Percentiles rank a stretch among this genome's conserved stretches.
Evolutionary conservation across 1,140 invertebrate species (phyloP).

Genomic region (Aphaenogaster rudis): DNA sequence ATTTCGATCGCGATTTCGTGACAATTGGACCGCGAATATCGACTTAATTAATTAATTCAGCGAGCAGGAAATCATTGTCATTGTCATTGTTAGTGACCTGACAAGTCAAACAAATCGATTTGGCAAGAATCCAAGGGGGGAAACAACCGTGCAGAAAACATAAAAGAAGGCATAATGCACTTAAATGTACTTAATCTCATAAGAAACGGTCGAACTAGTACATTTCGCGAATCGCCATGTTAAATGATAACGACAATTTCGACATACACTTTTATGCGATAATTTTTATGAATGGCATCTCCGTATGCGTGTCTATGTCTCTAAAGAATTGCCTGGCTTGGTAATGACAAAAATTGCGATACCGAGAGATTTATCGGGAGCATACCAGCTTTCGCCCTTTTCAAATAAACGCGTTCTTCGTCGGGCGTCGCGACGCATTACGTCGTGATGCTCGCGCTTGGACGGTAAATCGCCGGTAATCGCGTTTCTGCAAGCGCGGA

Average conservation of each 20-base stretch:
- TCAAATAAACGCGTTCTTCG: conserved; percentile 43
- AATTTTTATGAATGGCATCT: neutral
- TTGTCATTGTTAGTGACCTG: neutral
- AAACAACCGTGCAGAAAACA: neutral
- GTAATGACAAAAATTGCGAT: conserved; percentile 11
- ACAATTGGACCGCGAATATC: conserved; percentile 3
- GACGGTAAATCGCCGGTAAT: conserved; percentile 58
- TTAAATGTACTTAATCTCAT: neutral
- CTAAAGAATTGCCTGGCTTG: neutral
- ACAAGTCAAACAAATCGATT: neutral
- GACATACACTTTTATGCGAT: neutral
- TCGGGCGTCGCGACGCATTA: conserved; percentile 15
- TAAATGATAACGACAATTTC: neutral
- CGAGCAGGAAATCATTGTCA: neutral
- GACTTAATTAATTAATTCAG: conserved; percentile 16
- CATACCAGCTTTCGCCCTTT: neutral
- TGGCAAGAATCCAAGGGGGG: neutral
- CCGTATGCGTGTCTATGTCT: neutral
- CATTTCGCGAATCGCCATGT: neutral
- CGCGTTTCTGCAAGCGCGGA: conserved; percentile 52
- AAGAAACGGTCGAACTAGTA: neutral
- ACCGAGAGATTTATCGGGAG: conserved; percentile 1
- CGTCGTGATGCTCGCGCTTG: conserved; percentile 24
- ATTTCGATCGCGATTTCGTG: conserved; percentile 2
- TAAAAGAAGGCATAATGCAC: neutral